A percentile compares a stretch with the other conserved stretches of the same genome.
Conservation (phyloP, 2,888 invertebrate genomes). For the Nomada flava region DNA sequence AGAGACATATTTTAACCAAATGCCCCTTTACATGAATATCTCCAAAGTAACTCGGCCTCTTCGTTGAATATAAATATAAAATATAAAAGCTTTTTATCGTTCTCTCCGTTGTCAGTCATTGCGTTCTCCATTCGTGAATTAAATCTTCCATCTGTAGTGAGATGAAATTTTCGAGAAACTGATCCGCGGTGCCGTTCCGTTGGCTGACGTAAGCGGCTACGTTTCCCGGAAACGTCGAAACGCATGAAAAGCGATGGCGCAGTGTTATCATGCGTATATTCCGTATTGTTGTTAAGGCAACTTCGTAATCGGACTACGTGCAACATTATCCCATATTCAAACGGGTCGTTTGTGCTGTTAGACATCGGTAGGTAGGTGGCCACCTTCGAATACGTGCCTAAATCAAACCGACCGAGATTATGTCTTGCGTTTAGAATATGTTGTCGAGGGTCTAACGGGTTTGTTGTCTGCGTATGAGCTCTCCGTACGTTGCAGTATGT, state of each 20-base stretch:
- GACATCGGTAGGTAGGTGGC: slow-evolving; percentile 26
- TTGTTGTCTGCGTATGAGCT: neutral
- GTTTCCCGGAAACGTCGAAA: slow-evolving; percentile 14
- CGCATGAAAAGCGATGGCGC: slow-evolving; percentile 34
- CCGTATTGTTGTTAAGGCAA: slow-evolving; percentile 32
- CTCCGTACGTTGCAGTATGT: neutral
- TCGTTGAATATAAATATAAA: too few species aligned
- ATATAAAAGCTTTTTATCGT: too few species aligned
- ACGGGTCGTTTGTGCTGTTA: slow-evolving; percentile 40
- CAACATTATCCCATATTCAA: slow-evolving; percentile 46
- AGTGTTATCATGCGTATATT: slow-evolving; percentile 24
- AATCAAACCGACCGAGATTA: slow-evolving; percentile 47
- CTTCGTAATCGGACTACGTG: slow-evolving; percentile 48
- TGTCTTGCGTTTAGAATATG: slow-evolving; percentile 38
- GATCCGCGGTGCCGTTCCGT: too few species aligned
- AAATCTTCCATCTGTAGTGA: too few species aligned
- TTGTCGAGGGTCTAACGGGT: slow-evolving; percentile 11
- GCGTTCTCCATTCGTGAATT: neutral
- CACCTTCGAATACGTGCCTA: slow-evolving; percentile 52
- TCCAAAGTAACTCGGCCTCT: too few species aligned
- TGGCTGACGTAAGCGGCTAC: neutral
- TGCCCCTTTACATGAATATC: too few species aligned
- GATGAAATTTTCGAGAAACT: too few species aligned
- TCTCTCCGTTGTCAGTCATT: too few species aligned
- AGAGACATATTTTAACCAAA: too few species aligned